Base-by-base conservation (phyloP, 2,888 invertebrate species). In the Pandemis corylana region DNA sequence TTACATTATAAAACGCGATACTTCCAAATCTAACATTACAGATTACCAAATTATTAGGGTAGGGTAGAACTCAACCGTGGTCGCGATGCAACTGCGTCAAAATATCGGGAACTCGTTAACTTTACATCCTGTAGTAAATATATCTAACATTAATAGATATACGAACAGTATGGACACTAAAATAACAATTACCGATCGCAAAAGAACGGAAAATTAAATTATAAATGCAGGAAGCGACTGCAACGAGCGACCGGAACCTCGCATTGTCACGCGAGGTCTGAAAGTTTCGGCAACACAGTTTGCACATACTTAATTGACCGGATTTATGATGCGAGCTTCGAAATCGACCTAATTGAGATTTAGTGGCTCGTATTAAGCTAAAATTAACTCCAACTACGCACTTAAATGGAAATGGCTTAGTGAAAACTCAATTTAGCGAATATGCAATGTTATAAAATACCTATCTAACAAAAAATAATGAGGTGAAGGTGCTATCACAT, bases 251-350 rank as follows among this genome's bases (percentile, higher is more conserved):
- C 84, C 83, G 84, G 84, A 84, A 87, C 81, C 78, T 76, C 76
- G 83, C 80, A 85, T 82, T 85, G 89, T 90, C 90, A 91, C 88
- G 90, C 89, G 85, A 89, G 82, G 75, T 64, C 68, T 80, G 80
- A 76, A 80, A 79, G 83, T 89, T 90, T 88, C 80, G 84, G 85
- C 84, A 90, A 86, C 78, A 36, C 41, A 62, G 76, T 78, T 81
- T 79, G 72, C 65, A 76, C 76, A 76, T 77, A 73, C 65, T 76
- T 44, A 20, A 61, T 74, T 67, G 66, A 66, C 67, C 41, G 62
- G 46, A 75, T 70, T 70, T 53, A 67, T 75, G 9, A 59, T 62
- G 46, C 71, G n/a, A 74, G 46, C 51, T 66, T 70, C 28, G 44
- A 61, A 61, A 65, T 36, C 12, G 51, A 51, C 49, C 65, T 53